These are phyloP conservation scores for Sinonovacula constricta DNA, from an alignment of 1,140 invertebrate genomes.

Conservation along the genomic window DNA sequence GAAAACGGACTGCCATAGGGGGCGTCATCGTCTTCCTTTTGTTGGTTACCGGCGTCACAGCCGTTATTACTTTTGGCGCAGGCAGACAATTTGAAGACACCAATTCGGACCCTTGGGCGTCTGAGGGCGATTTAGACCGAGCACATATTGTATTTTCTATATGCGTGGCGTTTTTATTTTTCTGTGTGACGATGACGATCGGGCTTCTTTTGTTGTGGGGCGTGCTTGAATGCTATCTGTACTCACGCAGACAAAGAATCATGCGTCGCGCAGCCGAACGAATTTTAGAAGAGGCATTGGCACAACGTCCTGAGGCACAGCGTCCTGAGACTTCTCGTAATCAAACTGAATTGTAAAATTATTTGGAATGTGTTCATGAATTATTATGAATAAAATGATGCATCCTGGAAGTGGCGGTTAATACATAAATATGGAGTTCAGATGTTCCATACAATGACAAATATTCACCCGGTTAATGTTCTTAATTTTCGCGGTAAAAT, in stretches of 20 bases:
- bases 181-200: slow-evolving; percentile 27
- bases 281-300: slow-evolving; percentile 7
- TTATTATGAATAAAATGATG: no score
- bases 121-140: slow-evolving; percentile 14
- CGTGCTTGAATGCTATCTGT: slow-evolving; percentile 26
- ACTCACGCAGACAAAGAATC: slow-evolving; percentile 18
- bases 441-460: no score
- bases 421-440: no score
- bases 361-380: no score
- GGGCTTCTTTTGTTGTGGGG: slow-evolving; percentile 25
- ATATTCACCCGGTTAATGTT: no score
- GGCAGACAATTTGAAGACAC: slow-evolving; percentile 33
- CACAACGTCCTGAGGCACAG: no score
- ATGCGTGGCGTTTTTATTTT: slow-evolving; percentile 45
- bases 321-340: no score
- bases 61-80: slow-evolving; percentile 22
- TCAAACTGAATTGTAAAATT: no score
- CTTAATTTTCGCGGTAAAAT: no score
- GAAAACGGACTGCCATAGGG: slow-evolving; percentile 27
- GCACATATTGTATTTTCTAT: slow-evolving; percentile 43
- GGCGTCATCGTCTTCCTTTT: slow-evolving; percentile 29
- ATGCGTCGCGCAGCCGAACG: background rate
- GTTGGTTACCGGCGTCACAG: slow-evolving; percentile 20
- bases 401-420: no score
- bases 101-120: slow-evolving; percentile 11